Conservation (phyloP, 2,888 invertebrate species). For the Zygothrica quintamaculata region DNA sequence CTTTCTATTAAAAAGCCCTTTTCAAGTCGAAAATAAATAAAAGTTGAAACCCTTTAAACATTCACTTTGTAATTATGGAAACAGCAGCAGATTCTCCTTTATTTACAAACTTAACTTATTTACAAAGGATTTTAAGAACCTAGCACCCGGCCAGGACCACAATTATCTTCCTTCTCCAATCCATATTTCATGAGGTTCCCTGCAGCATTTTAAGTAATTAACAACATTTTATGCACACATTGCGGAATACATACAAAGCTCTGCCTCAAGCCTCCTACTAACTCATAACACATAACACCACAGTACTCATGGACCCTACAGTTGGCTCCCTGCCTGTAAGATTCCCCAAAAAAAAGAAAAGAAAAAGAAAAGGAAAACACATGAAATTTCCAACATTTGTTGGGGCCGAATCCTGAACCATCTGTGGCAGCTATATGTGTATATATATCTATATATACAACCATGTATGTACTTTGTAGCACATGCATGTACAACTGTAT, state of each 20-base stretch:
- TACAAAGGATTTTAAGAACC: background rate
- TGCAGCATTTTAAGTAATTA: conserved; percentile 34
- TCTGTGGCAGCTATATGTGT: conserved; percentile 13
- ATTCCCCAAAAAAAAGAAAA: background rate
- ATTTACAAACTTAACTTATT: conserved; percentile 4
- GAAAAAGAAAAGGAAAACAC: conserved; percentile 44
- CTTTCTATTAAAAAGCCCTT: no score
- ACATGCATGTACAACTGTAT: conserved; percentile 36
- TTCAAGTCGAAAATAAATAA: background rate
- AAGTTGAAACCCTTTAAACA: conserved; percentile 1
- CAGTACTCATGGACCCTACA: background rate
- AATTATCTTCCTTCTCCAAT: background rate
- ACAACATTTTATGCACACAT: conserved; percentile 29
- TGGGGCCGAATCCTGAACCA: conserved; percentile 24
- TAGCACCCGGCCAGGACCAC: background rate
- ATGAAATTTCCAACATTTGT: conserved; percentile 30
- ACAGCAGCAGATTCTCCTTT: background rate
- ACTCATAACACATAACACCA: conserved; percentile 8
- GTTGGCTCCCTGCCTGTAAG: background rate
- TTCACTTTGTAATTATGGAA: conserved; percentile 18
- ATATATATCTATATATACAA: conserved; percentile 18
- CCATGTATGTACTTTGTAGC: conserved; percentile 15
- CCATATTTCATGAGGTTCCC: background rate
- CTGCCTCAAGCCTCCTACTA: background rate
- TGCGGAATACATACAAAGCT: conserved; percentile 22